Evolutionary conservation across 1,140 invertebrate species (phyloP), one percentile per base, ranked within the genome.

Genomic region (Paracyclopina nana): DNA sequence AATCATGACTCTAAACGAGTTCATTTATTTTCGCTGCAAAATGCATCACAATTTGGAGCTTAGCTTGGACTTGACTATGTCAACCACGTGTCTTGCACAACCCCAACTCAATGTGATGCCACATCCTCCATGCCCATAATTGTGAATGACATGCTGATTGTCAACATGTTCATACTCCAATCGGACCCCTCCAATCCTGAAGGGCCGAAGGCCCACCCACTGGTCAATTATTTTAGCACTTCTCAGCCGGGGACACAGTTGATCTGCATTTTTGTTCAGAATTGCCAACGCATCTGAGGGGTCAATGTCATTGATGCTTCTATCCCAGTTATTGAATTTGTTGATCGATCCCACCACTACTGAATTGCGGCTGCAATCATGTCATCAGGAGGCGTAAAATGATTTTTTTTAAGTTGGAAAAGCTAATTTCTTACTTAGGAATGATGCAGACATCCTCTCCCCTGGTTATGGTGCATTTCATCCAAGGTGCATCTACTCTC

Each of bases 41-140:
- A n/a, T n/a, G n/a, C n/a, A n/a, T n/a, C n/a, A n/a, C n/a, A n/a
- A n/a, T n/a, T n/a, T n/a, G n/a, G n/a, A n/a, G n/a, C n/a, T n/a
- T n/a, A n/a, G n/a, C n/a, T n/a, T n/a, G n/a, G 29, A 9, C 34
- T 38, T 38, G n/a, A 38, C 34, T 3, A 68, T 48, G 6, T 54
- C 6, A 6, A 55, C 61, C 0, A 78, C 77, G 46, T 82, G 70
- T 11, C 65, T 57, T 34, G 78, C 82, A 66, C 82, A 87, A 18
- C 85, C 84, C 79, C 80, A 83, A 56, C 70, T 72, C 2, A 88
- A 57, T 1, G 84, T 86, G 1, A 92, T 71, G 1, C 86, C 87
- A 55, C 77, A 77, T 42, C 85, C 85, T 27, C 85, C 85, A 62
- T 91, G 86, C 1, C 86, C 86, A 60, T 92, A 91, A 66, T 91